A percentile compares a stretch with the other conserved stretches of the same genome.
phyloP scores from a whole-genome alignment of 2,888 invertebrate species.

The Heliconius sara region DNA sequence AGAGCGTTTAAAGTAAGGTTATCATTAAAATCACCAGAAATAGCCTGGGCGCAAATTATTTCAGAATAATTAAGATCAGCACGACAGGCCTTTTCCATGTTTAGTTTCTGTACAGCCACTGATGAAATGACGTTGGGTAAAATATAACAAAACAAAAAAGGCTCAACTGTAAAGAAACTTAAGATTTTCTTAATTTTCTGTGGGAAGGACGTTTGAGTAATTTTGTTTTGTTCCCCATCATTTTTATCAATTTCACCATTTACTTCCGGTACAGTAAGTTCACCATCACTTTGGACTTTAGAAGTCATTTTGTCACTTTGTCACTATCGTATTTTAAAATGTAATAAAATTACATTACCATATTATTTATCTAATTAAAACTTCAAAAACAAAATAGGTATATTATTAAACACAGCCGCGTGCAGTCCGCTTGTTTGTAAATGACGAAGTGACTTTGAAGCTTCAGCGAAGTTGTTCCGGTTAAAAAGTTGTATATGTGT shows the following conservation, averaged over 20 bases:
- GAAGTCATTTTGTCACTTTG: conserved; percentile 39
- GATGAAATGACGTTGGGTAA: conserved; percentile 86
- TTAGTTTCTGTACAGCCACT: conserved; percentile 79
- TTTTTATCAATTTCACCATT: conserved; percentile 24
- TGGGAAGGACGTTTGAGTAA: conserved; percentile 44
- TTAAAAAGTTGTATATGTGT: conserved; percentile 45
- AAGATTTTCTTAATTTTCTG: conserved; percentile 54
- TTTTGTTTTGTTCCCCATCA: conserved; percentile 27
- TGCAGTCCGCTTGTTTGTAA: conserved; percentile 55
- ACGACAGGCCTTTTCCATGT: conserved; percentile 84
- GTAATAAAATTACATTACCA: background rate
- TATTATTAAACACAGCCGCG: background rate
- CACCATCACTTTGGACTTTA: conserved; percentile 47
- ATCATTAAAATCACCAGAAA: conserved; percentile 61
- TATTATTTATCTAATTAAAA: background rate
- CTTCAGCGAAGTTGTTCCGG: conserved; percentile 54
- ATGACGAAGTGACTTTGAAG: conserved; percentile 46
- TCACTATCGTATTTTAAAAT: background rate
- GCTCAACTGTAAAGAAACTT: conserved; percentile 85
- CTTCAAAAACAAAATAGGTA: background rate
- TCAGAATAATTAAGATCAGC: conserved; percentile 78
- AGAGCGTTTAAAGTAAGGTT: conserved; percentile 67
- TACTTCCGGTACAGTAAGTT: conserved; percentile 34
- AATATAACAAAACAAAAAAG: conserved; percentile 85
- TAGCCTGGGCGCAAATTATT: conserved; percentile 74